These are phyloP conservation scores for Tenebrosternarchus preto DNA, from an alignment of 2,113 vertebrate genomes.

Conservation along the genomic window DNA sequence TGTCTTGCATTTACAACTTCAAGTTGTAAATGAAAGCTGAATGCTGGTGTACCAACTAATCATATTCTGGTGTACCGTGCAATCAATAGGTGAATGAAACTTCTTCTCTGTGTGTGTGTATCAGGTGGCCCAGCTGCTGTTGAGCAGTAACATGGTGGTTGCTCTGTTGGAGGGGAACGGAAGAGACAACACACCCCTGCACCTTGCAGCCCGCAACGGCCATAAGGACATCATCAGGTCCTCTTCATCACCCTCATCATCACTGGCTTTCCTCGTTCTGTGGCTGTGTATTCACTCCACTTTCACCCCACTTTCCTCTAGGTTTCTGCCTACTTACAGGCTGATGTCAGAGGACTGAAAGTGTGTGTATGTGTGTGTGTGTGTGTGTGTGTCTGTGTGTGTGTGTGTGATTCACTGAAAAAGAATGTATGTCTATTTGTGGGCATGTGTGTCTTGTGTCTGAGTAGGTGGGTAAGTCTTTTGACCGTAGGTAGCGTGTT, in stretches of 20 bases:
- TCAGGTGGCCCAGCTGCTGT: slow-evolving; percentile 90
- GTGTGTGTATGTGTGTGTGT: not conserved
- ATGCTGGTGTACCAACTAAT: slow-evolving; percentile 1
- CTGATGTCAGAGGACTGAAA: not conserved
- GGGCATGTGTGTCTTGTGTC: slow-evolving; percentile 14
- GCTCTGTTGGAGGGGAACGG: slow-evolving; percentile 88
- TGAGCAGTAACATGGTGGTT: slow-evolving; percentile 91
- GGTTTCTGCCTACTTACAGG: not conserved
- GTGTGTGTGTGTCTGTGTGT: not conserved
- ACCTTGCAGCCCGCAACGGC: slow-evolving; percentile 93
- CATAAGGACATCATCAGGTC: slow-evolving; percentile 93
- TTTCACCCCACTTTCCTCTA: not conserved
- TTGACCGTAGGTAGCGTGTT: slow-evolving; percentile 19
- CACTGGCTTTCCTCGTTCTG: not conserved
- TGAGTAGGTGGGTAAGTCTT: slow-evolving; percentile 33
- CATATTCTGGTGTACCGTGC: too few relatives aligned
- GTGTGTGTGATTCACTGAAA: not conserved
- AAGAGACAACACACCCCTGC: slow-evolving; percentile 93
- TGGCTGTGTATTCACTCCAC: not conserved
- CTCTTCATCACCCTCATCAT: not conserved
- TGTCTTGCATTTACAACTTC: not conserved
- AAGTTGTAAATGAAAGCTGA: slow-evolving; percentile 5
- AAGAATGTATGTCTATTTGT: not conserved
- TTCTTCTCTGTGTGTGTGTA: slow-evolving; percentile 21
- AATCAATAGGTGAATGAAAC: not conserved